Conservation (phyloP, 1,140 invertebrate genomes). For the Alviniconcha marisindica region DNA sequence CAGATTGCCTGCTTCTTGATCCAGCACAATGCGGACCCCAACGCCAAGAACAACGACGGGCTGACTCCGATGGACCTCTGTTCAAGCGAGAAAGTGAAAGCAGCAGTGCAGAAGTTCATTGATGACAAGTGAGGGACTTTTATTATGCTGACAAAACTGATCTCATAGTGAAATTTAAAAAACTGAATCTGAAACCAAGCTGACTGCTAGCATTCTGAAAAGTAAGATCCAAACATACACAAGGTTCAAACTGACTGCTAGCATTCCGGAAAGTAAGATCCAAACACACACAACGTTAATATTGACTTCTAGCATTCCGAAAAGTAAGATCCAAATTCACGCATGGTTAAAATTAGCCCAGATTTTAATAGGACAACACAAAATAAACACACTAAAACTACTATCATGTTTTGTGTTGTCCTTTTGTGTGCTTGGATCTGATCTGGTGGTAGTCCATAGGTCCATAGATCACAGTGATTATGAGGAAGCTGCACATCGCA, state of each 20-base stretch:
- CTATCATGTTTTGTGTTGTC: too few relatives aligned
- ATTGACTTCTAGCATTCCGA: background rate
- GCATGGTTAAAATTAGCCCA: too few relatives aligned
- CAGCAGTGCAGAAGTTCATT: background rate
- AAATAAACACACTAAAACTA: too few relatives aligned
- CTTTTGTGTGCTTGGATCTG: too few relatives aligned
- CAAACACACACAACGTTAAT: background rate
- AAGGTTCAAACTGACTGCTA: background rate
- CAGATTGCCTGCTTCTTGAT: conserved; percentile 10
- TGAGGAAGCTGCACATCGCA: too few relatives aligned
- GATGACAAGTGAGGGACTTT: background rate
- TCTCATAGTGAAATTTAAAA: background rate
- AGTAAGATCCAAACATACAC: background rate
- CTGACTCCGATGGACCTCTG: background rate
- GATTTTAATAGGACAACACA: too few relatives aligned
- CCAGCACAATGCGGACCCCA: background rate
- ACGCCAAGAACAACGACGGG: conserved; percentile 10
- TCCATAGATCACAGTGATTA: too few relatives aligned
- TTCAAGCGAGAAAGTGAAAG: background rate
- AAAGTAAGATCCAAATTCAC: too few relatives aligned
- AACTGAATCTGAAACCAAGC: background rate
- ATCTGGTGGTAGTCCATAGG: too few relatives aligned
- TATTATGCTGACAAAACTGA: background rate
- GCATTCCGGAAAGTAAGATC: background rate
- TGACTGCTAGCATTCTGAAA: background rate